A percentile compares a stretch with the other conserved stretches of the same genome.
Evolutionary conservation across 2,113 vertebrate species (phyloP).

Genomic region (Leucoraja erinaceus): DNA sequence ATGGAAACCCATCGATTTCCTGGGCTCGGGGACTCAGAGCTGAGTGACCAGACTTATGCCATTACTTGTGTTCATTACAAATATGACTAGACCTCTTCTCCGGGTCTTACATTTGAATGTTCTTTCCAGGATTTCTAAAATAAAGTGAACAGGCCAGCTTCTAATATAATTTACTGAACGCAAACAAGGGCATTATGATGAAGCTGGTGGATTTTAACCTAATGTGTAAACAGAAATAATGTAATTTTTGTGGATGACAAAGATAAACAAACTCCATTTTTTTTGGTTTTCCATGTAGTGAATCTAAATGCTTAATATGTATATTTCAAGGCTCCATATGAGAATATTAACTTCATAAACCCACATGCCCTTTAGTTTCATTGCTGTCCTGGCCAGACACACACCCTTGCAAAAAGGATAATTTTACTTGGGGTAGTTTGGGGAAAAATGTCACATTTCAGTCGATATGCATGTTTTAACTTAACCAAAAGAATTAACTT

Average conservation of each 20-base stretch:
- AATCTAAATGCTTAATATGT: not conserved
- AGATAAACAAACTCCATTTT: not conserved
- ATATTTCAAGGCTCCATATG: not conserved
- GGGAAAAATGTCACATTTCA: not conserved
- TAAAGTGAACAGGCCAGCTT: not conserved
- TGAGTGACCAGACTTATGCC: slow-evolving; percentile 67
- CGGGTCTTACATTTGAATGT: slow-evolving; percentile 40
- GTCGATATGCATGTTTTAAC: not conserved
- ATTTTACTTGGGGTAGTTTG: not conserved
- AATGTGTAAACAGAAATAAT: not conserved
- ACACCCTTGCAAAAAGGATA: not conserved
- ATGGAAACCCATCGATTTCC: slow-evolving; percentile 98
- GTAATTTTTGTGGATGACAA: not conserved
- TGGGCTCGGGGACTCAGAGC: slow-evolving; percentile 69
- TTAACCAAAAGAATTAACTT: not conserved
- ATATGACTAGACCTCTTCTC: slow-evolving; percentile 45
- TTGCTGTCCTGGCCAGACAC: not conserved
- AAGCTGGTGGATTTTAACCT: not conserved
- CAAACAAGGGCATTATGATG: not conserved
- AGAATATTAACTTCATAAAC: not conserved
- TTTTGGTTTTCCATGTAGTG: too few species aligned
- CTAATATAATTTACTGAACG: not conserved
- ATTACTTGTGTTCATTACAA: slow-evolving; percentile 71
- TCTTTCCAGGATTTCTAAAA: slow-evolving; percentile 23
- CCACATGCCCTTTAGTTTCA: not conserved